Conservation (phyloP, 2,113 vertebrate genomes). For the Pterocles gutturalis region DNA sequence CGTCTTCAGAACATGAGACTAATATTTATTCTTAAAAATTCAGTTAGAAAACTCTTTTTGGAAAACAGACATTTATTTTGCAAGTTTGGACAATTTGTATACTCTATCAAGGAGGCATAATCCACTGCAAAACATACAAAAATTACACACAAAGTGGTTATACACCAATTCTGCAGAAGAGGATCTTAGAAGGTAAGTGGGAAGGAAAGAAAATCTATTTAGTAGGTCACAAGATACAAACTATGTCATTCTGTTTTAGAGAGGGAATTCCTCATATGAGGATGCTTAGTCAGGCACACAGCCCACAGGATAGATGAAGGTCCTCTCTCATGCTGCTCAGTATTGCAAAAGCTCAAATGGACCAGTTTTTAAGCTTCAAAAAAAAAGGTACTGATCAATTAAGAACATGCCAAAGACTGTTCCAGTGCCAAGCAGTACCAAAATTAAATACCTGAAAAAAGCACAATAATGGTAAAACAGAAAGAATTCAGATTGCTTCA, state of each 20-base stretch:
- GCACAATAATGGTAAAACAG: not conserved
- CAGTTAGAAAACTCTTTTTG: not conserved
- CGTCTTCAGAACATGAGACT: not conserved
- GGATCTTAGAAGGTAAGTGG: not conserved
- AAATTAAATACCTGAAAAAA: not conserved
- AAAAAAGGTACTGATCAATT: not conserved
- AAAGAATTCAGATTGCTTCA: not conserved
- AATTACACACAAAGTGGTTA: not conserved
- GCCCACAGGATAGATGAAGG: not conserved
- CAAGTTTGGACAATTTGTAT: not conserved
- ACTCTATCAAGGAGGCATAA: not conserved
- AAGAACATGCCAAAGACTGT: not conserved
- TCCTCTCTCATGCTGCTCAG: not conserved
- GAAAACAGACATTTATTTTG: not conserved
- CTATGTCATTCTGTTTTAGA: slow-evolving; percentile 8
- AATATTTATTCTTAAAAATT: not conserved
- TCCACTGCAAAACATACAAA: not conserved
- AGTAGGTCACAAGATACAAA: slow-evolving; percentile 27
- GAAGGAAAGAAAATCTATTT: slow-evolving; percentile 15
- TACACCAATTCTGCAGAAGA: not conserved
- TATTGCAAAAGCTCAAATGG: not conserved
- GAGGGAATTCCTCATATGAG: slow-evolving; percentile 32
- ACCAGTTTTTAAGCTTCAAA: not conserved
- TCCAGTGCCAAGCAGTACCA: not conserved
- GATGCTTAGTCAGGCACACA: not conserved